Percentiles rank a stretch among this genome's conserved stretches.
Evolutionary conservation across 2,888 invertebrate genomes (phyloP).

Genomic region (Megaustenia siamemsis): DNA sequence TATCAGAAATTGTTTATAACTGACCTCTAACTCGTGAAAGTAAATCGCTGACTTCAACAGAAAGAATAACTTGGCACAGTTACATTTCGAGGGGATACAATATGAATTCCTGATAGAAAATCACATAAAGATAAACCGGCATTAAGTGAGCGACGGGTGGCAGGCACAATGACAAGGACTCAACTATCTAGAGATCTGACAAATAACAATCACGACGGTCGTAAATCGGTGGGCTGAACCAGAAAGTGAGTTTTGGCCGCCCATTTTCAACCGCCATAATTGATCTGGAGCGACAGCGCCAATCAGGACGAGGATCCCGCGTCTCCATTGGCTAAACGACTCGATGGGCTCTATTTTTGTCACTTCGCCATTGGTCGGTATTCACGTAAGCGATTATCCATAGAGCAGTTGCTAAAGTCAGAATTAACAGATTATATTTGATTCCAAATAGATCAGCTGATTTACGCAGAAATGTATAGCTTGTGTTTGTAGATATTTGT

Average conservation of each 20-base stretch:
- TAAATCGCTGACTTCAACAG: too few relatives aligned
- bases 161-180: constrained; percentile 30
- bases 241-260: constrained; percentile 11
- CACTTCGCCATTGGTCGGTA: constrained; percentile 33
- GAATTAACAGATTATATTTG: too few relatives aligned
- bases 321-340: constrained; percentile 12
- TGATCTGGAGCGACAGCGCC: background rate
- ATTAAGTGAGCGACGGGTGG: background rate
- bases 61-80: too few relatives aligned
- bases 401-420: too few relatives aligned
- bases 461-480: too few relatives aligned
- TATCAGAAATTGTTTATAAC: too few relatives aligned
- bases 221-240: constrained; percentile 37
- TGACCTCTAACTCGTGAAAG: too few relatives aligned
- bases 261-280: constrained; percentile 27
- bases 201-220: background rate
- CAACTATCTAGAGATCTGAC: constrained; percentile 32
- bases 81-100: too few relatives aligned
- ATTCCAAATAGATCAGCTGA: too few relatives aligned
- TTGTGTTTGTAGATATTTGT: too few relatives aligned
- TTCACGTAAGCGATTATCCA: background rate
- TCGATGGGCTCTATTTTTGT: background rate
- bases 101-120: constrained; percentile 39
- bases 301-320: background rate
- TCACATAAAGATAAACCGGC: constrained; percentile 15